phyloP scores from a whole-genome alignment of 1,140 invertebrate species.

The Paraescarpia echinospica region DNA sequence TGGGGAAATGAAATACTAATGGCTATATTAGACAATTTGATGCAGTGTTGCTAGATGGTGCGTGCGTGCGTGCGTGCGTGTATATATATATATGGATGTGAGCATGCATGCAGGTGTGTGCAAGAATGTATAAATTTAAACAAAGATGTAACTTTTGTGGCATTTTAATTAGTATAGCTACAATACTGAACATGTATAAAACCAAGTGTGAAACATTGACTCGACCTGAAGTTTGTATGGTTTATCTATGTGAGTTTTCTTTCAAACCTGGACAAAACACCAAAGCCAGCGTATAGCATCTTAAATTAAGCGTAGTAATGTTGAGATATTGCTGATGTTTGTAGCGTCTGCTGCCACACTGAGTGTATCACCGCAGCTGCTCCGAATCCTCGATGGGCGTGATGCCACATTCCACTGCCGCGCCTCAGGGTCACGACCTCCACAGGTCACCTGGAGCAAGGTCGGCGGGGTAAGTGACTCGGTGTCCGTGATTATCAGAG shows the following conservation, averaged over 20 bases:
- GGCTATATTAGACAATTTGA: not conserved
- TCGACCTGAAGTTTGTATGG: not conserved
- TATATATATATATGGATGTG: not conserved
- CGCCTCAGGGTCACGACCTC: not conserved
- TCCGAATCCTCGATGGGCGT: conserved; percentile 11
- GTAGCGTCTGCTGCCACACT: not conserved
- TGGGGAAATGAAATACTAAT: not conserved
- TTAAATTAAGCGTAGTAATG: not conserved
- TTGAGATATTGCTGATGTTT: not conserved
- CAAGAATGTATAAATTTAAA: too few relatives aligned
- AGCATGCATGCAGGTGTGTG: not conserved
- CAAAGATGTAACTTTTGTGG: not conserved
- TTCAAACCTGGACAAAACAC: not conserved
- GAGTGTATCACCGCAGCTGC: conserved; percentile 10
- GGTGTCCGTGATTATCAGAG: not conserved
- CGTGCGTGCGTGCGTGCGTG: not conserved
- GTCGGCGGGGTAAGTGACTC: conserved; percentile 10
- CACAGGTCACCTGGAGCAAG: conserved; percentile 2
- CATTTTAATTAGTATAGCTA: not conserved
- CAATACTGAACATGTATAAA: not conserved
- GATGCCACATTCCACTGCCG: conserved; percentile 15
- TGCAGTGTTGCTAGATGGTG: not conserved
- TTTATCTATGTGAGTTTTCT: not conserved
- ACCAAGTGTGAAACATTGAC: not conserved
- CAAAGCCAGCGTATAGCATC: not conserved